Conservation (phyloP, 37 sponge, comb jelly and placozoan genomes). For the Agelas oroides region DNA sequence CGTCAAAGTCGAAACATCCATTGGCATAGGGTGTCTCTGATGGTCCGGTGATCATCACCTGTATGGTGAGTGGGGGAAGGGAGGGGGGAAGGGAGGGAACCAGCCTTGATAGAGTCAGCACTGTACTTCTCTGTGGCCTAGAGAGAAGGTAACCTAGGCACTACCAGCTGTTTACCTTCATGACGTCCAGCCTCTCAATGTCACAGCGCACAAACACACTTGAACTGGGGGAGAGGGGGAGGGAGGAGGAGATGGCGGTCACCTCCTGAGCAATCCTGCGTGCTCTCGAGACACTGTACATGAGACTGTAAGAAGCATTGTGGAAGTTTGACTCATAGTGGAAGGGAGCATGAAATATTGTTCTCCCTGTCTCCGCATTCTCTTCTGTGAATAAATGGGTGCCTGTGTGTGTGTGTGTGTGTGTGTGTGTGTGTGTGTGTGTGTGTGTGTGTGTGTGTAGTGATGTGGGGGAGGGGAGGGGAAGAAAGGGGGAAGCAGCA, state of each 20-base stretch:
- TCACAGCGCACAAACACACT: constrained; percentile 90
- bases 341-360: constrained; percentile 43
- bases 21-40: constrained; percentile 93
- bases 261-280: constrained; percentile 91
- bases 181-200: constrained; percentile 88
- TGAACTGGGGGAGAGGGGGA: constrained; percentile 86
- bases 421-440: no score
- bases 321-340: constrained; percentile 59
- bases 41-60: constrained; percentile 93
- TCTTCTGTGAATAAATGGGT: constrained; percentile 57
- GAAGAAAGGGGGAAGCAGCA: neutral
- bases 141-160: neutral
- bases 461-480: neutral
- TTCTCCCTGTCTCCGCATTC: constrained; percentile 39
- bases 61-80: no score
- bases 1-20: constrained; percentile 93
- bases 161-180: constrained; percentile 77
- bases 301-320: neutral
- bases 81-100: neutral
- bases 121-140: no score
- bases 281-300: constrained; percentile 57
- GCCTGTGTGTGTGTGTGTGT: constrained; percentile 34
- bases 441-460: no score
- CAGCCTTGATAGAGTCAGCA: neutral
- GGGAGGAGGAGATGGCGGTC: constrained; percentile 82